These are phyloP conservation scores for Morbakka virulenta DNA, from an alignment of 30 jellyfish, hydroid and myxozoan genomes.

Conservation along the genomic window DNA sequence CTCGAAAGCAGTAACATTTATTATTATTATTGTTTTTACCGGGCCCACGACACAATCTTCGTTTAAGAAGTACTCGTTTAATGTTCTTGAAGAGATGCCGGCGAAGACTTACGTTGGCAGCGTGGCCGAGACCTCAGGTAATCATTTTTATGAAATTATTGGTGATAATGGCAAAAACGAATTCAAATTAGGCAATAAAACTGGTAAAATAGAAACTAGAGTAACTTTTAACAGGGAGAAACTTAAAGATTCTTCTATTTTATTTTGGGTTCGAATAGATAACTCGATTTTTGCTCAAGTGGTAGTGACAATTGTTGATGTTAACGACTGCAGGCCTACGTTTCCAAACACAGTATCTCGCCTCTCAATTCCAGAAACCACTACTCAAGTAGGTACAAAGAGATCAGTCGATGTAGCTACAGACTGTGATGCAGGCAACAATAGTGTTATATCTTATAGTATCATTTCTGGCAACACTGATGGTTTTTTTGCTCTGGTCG, in stretches of 20 bases:
- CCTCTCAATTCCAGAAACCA: slow-evolving; percentile 34
- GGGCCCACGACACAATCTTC: not conserved
- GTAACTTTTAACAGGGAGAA: slow-evolving; percentile 20
- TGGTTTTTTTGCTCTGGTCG: slow-evolving; percentile 9
- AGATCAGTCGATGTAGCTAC: slow-evolving; percentile 39
- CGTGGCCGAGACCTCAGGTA: slow-evolving; percentile 15
- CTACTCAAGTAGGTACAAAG: slow-evolving; percentile 15
- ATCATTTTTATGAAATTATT: slow-evolving; percentile 1
- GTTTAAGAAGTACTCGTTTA: slow-evolving; percentile 7
- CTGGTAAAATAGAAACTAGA: slow-evolving; percentile 15
- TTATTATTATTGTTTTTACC: too few relatives aligned
- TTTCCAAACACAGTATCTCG: slow-evolving; percentile 11
- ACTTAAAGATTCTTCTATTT: not conserved
- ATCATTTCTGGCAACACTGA: slow-evolving; percentile 61
- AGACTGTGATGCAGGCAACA: slow-evolving; percentile 67
- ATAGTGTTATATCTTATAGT: slow-evolving; percentile 35
- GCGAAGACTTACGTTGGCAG: slow-evolving; percentile 64
- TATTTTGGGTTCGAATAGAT: not conserved
- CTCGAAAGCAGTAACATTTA: not conserved
- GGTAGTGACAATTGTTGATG: slow-evolving; percentile 36
- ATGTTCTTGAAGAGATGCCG: slow-evolving; percentile 66
- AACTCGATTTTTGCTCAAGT: not conserved
- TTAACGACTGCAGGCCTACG: slow-evolving; percentile 70
- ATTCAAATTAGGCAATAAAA: not conserved
- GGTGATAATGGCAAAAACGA: slow-evolving; percentile 42